These are phyloP conservation scores for Syngnathus scovelli DNA, from an alignment of 2,113 vertebrate species.

Conservation along the genomic window DNA sequence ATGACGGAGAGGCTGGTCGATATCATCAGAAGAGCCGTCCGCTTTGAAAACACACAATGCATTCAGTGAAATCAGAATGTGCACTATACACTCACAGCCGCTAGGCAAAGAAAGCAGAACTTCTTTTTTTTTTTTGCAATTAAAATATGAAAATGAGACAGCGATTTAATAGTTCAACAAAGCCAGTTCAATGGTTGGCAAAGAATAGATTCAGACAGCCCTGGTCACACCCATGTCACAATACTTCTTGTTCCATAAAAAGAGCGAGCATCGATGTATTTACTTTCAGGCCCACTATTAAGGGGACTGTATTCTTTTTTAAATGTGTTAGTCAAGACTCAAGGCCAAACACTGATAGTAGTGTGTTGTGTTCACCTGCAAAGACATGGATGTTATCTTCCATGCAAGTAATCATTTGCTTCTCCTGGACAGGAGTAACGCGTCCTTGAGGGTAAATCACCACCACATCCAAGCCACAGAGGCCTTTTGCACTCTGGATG, in stretches of 20 bases:
- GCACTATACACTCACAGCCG: not conserved
- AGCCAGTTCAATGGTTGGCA: not conserved
- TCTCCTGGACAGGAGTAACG: conserved; percentile 82
- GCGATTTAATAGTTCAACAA: not conserved
- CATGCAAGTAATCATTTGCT: conserved; percentile 85
- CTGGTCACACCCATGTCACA: too few species aligned
- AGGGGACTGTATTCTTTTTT: too few species aligned
- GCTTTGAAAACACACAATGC: conserved; percentile 60
- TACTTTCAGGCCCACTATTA: too few species aligned
- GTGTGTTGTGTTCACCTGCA: conserved; percentile 63
- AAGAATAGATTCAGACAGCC: too few species aligned
- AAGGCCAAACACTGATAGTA: not conserved
- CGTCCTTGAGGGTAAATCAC: conserved; percentile 80
- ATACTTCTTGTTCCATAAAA: too few species aligned
- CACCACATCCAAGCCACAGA: conserved; percentile 78
- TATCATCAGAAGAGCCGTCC: conserved; percentile 84
- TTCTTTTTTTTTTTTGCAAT: too few species aligned
- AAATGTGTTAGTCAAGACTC: not conserved
- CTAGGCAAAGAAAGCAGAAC: not conserved
- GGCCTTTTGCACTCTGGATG: conserved; percentile 79
- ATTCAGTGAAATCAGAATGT: not conserved
- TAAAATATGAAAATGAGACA: too few species aligned
- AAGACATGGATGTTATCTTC: conserved; percentile 88
- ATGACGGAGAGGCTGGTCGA: conserved; percentile 77
- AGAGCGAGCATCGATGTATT: too few species aligned